phyloP scores from a whole-genome alignment of 2,888 invertebrate genomes.

The Limnephilus lunatus region DNA sequence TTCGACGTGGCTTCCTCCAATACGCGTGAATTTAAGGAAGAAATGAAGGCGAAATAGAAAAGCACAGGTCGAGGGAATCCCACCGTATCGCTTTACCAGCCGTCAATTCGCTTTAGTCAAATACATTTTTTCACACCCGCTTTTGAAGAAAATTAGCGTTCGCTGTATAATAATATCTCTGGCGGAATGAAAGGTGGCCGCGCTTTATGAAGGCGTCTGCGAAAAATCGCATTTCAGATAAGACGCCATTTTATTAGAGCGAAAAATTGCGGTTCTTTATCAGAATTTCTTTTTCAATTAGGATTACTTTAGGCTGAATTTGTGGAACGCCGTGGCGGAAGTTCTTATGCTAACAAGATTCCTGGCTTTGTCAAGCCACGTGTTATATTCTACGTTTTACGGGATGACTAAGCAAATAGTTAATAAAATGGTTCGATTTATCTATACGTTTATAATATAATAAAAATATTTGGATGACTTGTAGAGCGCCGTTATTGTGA shows the following conservation, averaged over 20 bases:
- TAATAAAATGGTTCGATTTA: neutral
- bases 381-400: neutral
- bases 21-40: neutral
- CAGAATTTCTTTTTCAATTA: constrained; percentile 61
- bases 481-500: too few relatives aligned
- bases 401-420: neutral
- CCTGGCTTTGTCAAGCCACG: neutral
- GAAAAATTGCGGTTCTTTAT: constrained; percentile 60
- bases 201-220: constrained; percentile 51
- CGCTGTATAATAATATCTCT: constrained; percentile 39
- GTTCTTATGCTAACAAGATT: constrained; percentile 36
- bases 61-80: constrained; percentile 18
- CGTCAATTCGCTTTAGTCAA: constrained; percentile 46
- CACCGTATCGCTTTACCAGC: constrained; percentile 52
- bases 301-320: constrained; percentile 52
- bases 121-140: constrained; percentile 51
- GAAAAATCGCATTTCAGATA: constrained; percentile 62
- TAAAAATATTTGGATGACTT: too few relatives aligned
- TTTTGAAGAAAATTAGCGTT: constrained; percentile 55
- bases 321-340: neutral
- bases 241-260: constrained; percentile 59
- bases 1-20: neutral
- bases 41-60: neutral
- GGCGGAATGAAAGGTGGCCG: constrained; percentile 20
- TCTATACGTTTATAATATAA: too few relatives aligned